Evolutionary conservation across 2,888 invertebrate genomes (phyloP), one percentile per base, ranked within the genome.

Genomic region (Phorcus lineatus): DNA sequence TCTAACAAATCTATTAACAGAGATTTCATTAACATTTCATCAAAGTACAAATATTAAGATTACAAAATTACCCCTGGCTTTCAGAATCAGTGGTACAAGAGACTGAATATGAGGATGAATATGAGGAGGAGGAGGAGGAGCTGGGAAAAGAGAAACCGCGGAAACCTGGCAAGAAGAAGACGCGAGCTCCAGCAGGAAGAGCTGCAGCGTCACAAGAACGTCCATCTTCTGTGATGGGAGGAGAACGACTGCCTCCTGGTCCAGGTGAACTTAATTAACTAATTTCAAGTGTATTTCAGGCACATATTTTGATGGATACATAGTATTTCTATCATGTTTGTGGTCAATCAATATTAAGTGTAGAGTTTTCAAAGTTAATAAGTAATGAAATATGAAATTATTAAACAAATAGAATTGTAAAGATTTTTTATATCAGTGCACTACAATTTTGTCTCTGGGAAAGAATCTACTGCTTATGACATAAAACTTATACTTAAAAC

Each of bases 231-330:
- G 76, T 76, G 47, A 24, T 66, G 52, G 40, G 54, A 1, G 76
- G 40, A 19, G 13, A 28, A 55, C 11, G 28, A 47, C 19, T 78
- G 77, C 67, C 82, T 80, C 24, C 67, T 67, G 76, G 80, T 77
- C 77, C 82, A 77, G 78, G 82, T 84, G 22, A 22, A 52, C 11
- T 55, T 16, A 55, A 2, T 55, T 2, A 3, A 3, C 19, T 11
- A 55, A 55, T 11, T 55, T 55, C 11, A 11, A 4, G 4, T 3
- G 3, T 55, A 11, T 55, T 11, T 55, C 11, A 4, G 17, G 2
- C 55, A n/a, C 11, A 6, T n/a, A 9, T 11, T 22, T n/a, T 16
- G 6, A 3, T 7, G 7, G 36, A 36, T 36, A 4, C 36, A 36
- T 36, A 36, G 7, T 7, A n/a, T n/a, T n/a, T n/a, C n/a, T n/a